phyloP scores from a whole-genome alignment of 2,113 vertebrate species.

The Rousettus leschenaultii region DNA sequence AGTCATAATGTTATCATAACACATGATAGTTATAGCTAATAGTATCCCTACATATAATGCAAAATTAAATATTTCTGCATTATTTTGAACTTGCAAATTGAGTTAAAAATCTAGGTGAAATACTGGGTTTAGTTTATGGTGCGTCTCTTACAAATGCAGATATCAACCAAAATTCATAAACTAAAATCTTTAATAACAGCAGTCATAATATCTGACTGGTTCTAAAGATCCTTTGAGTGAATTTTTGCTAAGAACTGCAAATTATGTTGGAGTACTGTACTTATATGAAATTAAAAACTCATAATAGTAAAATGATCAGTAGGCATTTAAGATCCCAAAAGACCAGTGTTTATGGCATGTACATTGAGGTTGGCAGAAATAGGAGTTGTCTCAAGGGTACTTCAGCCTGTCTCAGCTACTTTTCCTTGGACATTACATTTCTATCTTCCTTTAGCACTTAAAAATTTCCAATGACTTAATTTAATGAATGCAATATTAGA shows the following conservation, averaged over 20 bases:
- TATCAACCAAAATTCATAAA: slow-evolving; percentile 30
- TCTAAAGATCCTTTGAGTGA: neutral
- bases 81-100: neutral
- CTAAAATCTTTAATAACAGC: slow-evolving; percentile 49
- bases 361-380: slow-evolving; percentile 76
- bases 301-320: slow-evolving; percentile 63
- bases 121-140: slow-evolving; percentile 41
- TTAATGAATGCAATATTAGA: slow-evolving; percentile 86
- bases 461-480: slow-evolving; percentile 84
- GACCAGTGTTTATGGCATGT: slow-evolving; percentile 71
- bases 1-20: slow-evolving; percentile 67
- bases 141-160: slow-evolving; percentile 31
- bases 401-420: slow-evolving; percentile 77
- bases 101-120: slow-evolving; percentile 22
- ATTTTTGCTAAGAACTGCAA: slow-evolving; percentile 44
- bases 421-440: slow-evolving; percentile 82
- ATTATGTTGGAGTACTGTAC: neutral
- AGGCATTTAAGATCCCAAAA: slow-evolving; percentile 63
- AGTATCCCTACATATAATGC: neutral
- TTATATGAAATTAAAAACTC: slow-evolving; percentile 69
- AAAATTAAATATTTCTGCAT: neutral
- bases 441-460: slow-evolving; percentile 83
- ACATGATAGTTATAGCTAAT: slow-evolving; percentile 37
- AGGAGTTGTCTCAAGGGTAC: slow-evolving; percentile 74
- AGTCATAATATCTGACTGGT: neutral